Evolutionary conservation across 2,888 invertebrate species (phyloP), one percentile per base, ranked within the genome.

Genomic region (Yponomeuta malinellus): DNA sequence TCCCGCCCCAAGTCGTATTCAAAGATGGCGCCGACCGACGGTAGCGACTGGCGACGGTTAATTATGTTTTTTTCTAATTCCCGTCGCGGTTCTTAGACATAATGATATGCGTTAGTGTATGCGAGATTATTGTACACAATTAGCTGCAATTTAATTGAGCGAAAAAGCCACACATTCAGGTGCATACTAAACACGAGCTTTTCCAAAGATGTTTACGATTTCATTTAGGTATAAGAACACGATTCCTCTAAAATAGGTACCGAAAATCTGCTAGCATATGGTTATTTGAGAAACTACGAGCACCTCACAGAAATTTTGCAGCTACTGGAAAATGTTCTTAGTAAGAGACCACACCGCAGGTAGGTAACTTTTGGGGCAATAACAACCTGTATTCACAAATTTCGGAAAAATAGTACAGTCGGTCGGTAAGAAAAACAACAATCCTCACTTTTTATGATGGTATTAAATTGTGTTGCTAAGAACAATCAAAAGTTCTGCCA

Each of bases 41-140:
- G 52, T 59, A 59, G 52, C 52, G 70, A 59, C 70, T 59, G 15
- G 52, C 52, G 70, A 59, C 70, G 63, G 23, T n/a, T 37, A 70
- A 70, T 70, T 70, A 70, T 63, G 52, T 70, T 43, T 63, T 63
- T 70, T 63, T 63, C 37, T 33, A 15, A 70, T 63, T 37, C 5
- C 29, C 70, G 70, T 70, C 70, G 23, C 70, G 70, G 43, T 70
- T 70, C 63, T 70, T 70, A 70, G 70, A 31, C 43, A 63, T 67
- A 70, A 72, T 69, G 71, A 70, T 70, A 72, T 72, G 72, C 72
- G 68, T 71, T 67, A 74, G 68, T 43, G 43, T 43, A 71, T 71
- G 74, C 70, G 71, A 43, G 73, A 73, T 74, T 77, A 74, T 75
- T 74, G 73, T 72, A 73, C 72, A 71, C 74, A 76, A 77, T 75